phyloP scores from a whole-genome alignment of 2,888 invertebrate genomes.

The Platypus cylindrus region DNA sequence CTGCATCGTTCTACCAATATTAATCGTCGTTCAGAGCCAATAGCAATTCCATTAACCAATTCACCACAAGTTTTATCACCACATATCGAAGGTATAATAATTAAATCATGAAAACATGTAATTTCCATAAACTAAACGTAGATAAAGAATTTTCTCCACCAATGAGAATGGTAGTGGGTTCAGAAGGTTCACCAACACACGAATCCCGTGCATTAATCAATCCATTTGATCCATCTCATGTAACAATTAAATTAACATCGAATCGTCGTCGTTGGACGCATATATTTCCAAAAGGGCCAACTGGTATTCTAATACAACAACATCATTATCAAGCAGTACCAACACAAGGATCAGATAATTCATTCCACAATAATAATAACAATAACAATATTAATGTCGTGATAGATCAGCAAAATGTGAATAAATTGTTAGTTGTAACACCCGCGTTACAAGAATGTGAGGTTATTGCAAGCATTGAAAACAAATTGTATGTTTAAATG shows the following conservation, averaged over 20 bases:
- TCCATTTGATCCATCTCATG: slow-evolving; percentile 96
- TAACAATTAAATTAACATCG: slow-evolving; percentile 90
- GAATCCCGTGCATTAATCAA: slow-evolving; percentile 84
- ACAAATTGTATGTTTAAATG: slow-evolving; percentile 4
- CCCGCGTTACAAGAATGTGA: slow-evolving; percentile 41
- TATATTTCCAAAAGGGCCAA: slow-evolving; percentile 90
- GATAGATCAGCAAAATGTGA: slow-evolving; percentile 4
- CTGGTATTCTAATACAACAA: slow-evolving; percentile 82
- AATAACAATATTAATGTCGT: background rate
- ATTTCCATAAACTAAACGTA: no score
- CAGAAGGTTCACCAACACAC: slow-evolving; percentile 44
- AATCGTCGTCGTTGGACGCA: slow-evolving; percentile 96
- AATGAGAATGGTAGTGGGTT: slow-evolving; percentile 42
- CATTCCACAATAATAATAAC: background rate
- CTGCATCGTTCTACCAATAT: slow-evolving; percentile 19
- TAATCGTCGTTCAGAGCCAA: slow-evolving; percentile 30
- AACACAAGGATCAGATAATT: slow-evolving; percentile 31
- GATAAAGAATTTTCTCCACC: slow-evolving; percentile 43
- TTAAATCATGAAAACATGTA: no score
- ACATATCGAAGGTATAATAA: slow-evolving; percentile 26
- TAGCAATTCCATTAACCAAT: slow-evolving; percentile 32
- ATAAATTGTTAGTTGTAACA: slow-evolving; percentile 27
- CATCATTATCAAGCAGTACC: slow-evolving; percentile 86
- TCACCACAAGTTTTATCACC: slow-evolving; percentile 30
- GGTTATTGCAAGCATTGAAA: slow-evolving; percentile 19